Evolutionary conservation across 2,888 invertebrate species (phyloP).

Genomic region (Beris chalybata): DNA sequence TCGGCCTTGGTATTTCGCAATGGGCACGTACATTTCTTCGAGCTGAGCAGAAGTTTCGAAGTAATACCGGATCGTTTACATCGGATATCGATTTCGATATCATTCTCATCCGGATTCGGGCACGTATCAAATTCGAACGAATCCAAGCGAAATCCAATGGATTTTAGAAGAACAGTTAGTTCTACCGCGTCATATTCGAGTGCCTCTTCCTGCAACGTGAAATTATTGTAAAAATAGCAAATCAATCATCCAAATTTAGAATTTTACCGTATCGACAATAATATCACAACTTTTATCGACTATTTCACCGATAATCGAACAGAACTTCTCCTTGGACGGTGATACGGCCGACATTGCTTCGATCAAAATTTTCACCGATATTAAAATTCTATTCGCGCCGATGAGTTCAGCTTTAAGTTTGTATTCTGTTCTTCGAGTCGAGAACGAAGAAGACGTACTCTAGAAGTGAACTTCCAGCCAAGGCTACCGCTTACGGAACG

Average conservation of each 20-base stretch:
- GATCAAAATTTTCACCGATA: background rate
- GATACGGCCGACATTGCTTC: constrained; percentile 32
- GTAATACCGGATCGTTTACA: constrained; percentile 37
- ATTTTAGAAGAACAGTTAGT: constrained; percentile 38
- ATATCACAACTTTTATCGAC: constrained; percentile 37
- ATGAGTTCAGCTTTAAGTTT: background rate
- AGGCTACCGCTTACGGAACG: background rate
- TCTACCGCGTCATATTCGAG: constrained; percentile 39
- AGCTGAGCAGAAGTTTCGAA: constrained; percentile 33
- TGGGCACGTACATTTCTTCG: constrained; percentile 38
- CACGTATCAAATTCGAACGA: constrained; percentile 36
- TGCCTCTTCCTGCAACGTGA: constrained; percentile 33
- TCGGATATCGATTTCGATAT: constrained; percentile 37
- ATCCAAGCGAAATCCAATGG: constrained; percentile 37
- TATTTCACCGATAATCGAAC: constrained; percentile 36
- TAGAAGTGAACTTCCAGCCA: background rate
- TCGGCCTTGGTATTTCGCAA: constrained; percentile 24
- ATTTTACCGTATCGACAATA: constrained; percentile 34
- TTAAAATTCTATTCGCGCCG: constrained; percentile 2
- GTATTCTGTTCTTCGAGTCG: constrained; percentile 16
- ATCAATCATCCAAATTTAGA: background rate
- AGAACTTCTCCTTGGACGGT: constrained; percentile 36
- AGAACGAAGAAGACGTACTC: constrained; percentile 1
- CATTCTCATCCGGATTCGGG: constrained; percentile 13
- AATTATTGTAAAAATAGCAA: background rate